A percentile compares a stretch with the other conserved stretches of the same genome.
Evolutionary conservation across 2,113 vertebrate genomes (phyloP).

Genomic region (Coryphaenoides rupestris): DNA sequence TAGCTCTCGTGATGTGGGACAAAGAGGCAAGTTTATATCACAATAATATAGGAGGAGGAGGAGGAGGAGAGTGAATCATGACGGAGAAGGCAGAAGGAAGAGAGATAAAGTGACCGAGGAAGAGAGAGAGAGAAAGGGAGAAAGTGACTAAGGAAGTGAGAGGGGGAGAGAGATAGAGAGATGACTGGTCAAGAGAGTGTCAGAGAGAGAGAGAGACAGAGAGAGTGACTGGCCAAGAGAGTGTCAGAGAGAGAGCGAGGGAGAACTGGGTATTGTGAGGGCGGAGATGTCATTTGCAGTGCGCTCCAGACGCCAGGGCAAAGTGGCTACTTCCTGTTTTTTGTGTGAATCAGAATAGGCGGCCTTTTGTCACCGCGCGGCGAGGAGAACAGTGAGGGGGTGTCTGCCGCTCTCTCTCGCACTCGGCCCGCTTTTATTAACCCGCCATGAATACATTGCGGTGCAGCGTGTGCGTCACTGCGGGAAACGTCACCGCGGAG

Average conservation of each 20-base stretch:
- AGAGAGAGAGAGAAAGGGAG: background rate
- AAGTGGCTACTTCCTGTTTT: conserved; percentile 58
- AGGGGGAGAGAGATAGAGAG: too few relatives aligned
- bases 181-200: background rate
- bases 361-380: conserved; percentile 35
- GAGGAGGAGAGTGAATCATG: background rate
- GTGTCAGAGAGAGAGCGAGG: conserved; percentile 7
- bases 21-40: background rate
- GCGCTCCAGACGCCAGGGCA: conserved; percentile 22
- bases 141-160: too few relatives aligned
- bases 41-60: background rate
- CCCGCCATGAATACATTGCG: too few relatives aligned
- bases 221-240: background rate
- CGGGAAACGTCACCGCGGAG: too few relatives aligned
- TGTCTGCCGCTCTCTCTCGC: background rate
- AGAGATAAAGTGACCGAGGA: background rate
- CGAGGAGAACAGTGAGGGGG: conserved; percentile 15
- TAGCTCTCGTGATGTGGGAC: background rate
- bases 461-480: too few relatives aligned
- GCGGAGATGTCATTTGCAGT: conserved; percentile 28
- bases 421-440: too few relatives aligned
- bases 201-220: background rate
- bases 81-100: background rate
- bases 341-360: conserved; percentile 41
- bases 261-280: conserved; percentile 12